phyloP scores from a whole-genome alignment of 1,140 invertebrate genomes.

The Philopotamus ludificatus region DNA sequence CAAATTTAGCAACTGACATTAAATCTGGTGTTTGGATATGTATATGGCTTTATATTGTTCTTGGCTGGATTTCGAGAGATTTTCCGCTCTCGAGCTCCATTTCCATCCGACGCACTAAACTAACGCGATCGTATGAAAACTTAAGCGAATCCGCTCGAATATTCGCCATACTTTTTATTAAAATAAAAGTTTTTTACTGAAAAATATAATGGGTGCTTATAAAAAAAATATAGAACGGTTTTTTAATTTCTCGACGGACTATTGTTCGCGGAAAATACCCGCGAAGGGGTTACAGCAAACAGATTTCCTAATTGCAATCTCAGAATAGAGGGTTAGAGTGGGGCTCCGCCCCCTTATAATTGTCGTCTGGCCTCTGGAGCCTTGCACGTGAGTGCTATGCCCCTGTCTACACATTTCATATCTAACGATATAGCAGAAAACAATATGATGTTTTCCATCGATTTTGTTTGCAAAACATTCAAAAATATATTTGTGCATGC shows the following conservation, averaged over 20 bases:
- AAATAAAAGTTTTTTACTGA: not conserved
- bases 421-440: no score
- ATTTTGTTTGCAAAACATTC: no score
- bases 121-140: no score
- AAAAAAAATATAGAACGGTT: not conserved
- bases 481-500: no score
- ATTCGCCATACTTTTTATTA: not conserved
- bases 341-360: not conserved
- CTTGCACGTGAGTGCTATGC: not conserved
- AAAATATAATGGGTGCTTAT: not conserved
- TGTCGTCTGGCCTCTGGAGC: not conserved
- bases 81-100: no score
- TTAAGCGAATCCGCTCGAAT: not conserved
- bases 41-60: no score
- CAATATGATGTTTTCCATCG: no score
- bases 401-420: no score
- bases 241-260: not conserved
- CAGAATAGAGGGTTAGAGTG: not conserved
- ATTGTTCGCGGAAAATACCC: not conserved
- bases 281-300: not conserved
- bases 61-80: no score
- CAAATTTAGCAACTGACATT: no score
- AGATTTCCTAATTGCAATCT: not conserved
- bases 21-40: no score
- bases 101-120: no score